These are phyloP conservation scores for Anthonomus grandis DNA, from an alignment of 1,140 invertebrate genomes.

Conservation along the genomic window DNA sequence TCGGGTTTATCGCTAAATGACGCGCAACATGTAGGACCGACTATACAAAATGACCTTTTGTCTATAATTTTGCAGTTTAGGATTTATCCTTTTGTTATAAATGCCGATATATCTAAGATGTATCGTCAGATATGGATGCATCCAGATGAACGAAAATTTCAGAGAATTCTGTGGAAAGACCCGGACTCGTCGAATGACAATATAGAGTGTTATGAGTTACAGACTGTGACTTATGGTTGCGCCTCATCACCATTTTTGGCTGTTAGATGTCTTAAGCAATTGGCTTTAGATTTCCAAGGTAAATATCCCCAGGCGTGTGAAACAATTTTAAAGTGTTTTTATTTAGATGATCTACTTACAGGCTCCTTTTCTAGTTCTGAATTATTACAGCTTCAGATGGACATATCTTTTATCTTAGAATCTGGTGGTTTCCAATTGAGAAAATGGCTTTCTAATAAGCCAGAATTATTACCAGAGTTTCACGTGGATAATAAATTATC, in stretches of 20 bases:
- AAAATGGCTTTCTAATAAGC: not conserved
- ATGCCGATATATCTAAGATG: slow-evolving; percentile 8
- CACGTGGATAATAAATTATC: no score
- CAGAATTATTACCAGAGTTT: no score
- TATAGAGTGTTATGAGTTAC: no score
- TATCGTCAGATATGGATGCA: slow-evolving; percentile 1
- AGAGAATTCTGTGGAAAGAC: no score
- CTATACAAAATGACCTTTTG: slow-evolving; percentile 42
- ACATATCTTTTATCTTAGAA: not conserved
- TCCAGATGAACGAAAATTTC: no score
- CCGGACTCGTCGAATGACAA: no score
- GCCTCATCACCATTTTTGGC: no score
- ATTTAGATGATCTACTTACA: not conserved
- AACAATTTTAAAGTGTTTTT: no score
- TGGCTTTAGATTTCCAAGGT: not conserved
- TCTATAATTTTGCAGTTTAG: slow-evolving; percentile 44
- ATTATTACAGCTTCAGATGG: not conserved
- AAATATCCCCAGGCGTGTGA: not conserved
- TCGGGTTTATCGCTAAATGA: slow-evolving; percentile 41
- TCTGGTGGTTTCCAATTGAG: not conserved
- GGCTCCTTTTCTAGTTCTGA: not conserved
- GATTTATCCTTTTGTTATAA: slow-evolving; percentile 31
- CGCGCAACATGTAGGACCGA: slow-evolving; percentile 40
- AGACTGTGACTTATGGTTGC: no score
- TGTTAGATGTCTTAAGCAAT: not conserved